Base-by-base conservation (phyloP, 2,888 invertebrate genomes). In the Plebejus anna region DNA sequence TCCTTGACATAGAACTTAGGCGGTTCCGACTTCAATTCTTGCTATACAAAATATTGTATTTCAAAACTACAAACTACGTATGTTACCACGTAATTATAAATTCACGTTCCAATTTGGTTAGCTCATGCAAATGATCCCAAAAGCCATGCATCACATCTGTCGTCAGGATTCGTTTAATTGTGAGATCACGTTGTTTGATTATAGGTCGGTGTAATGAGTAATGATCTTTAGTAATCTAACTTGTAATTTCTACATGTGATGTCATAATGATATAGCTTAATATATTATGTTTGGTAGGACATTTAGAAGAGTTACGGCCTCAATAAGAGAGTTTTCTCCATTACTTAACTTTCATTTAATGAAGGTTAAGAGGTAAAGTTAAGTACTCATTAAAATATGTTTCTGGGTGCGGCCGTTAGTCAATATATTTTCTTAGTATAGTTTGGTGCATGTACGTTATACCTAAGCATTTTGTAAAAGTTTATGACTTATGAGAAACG, bases 111-210 rank as follows among this genome's bases (percentile, higher is more conserved):
- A 11, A 61, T 61, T 61, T 22, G 59, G 13, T 66, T 66, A 22
- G 9, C 28, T 61, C 32, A 66, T 66, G 66, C 66, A 66, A 66
- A 66, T 66, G 13, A 66, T 66, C 32, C 32, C 32, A 11, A 66
- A 66, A 66, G 66, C 36, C 66, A 32, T 61, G 61, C 28, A 66
- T 66, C 66, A 66, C 66, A 66, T 66, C 13, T 66, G 66, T 66
- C 66, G 66, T 66, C 32, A 13, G 32, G 66, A 66, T 66, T 36
- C 66, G 28, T 32, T n/a, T n/a, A n/a, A n/a, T 13, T 66, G 22
- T 66, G 66, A 66, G 32, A 66, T 66, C 66, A 66, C 66, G 66
- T 28, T 5, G 36, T 66, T 13, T 66, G 66, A 32, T 66, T 32
- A 66, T 66, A 66, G 66, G 66, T 66, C 66, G 32, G 32, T 16